phyloP scores from a whole-genome alignment of 1,140 invertebrate species.

The Cydia splendana region DNA sequence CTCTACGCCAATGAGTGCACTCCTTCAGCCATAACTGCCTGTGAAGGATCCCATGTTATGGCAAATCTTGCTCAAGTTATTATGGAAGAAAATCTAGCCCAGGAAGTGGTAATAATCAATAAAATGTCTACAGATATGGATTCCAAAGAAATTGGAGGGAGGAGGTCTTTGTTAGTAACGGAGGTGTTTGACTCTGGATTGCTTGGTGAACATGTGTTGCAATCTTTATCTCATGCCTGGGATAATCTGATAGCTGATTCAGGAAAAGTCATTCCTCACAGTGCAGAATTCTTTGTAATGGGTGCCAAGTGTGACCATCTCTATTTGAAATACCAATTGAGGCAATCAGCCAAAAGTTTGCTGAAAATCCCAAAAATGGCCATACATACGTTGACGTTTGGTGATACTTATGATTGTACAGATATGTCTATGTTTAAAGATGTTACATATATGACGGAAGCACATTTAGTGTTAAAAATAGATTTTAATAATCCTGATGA shows the following conservation, averaged over 20 bases:
- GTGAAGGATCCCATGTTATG: conserved; percentile 85
- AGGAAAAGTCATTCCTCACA: conserved; percentile 82
- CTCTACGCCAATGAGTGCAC: conserved; percentile 82
- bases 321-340: conserved; percentile 70
- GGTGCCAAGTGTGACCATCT: conserved; percentile 79
- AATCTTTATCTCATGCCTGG: conserved; percentile 85
- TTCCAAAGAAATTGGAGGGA: conserved; percentile 80
- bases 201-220: conserved; percentile 87
- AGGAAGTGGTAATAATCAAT: conserved; percentile 57
- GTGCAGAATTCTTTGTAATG: conserved; percentile 83
- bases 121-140: conserved; percentile 68
- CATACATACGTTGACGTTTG: conserved; percentile 48
- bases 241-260: conserved; percentile 78
- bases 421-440: conserved; percentile 81
- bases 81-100: conserved; percentile 77
- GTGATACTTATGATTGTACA: conserved; percentile 86
- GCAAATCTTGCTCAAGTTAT: conserved; percentile 81
- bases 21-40: conserved; percentile 82
- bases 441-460: conserved; percentile 82
- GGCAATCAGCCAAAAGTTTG: conserved; percentile 54
- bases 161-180: conserved; percentile 84
- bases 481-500: conserved; percentile 84
- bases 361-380: conserved; percentile 68
- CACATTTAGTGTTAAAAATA: conserved; percentile 80
- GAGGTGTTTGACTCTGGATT: conserved; percentile 90